Conservation (phyloP, 2,888 invertebrate genomes). For the Tillus elongatus region DNA sequence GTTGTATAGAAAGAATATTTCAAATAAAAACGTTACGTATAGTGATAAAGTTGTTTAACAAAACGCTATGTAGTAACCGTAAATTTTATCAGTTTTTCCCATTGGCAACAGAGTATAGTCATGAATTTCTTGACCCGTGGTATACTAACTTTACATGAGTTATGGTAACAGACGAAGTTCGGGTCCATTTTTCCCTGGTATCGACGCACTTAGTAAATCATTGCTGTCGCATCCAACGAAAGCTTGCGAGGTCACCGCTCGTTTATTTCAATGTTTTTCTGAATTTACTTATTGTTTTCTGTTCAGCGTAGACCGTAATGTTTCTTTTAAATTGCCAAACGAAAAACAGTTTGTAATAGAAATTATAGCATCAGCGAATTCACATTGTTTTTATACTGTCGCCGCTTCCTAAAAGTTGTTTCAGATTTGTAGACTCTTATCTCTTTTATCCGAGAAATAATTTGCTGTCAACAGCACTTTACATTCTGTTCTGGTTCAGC, state of each 20-base stretch:
- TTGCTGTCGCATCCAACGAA: slow-evolving; percentile 21
- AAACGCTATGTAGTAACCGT: slow-evolving; percentile 8
- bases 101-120: background rate
- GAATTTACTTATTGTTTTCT: slow-evolving; percentile 28
- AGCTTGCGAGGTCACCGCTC: slow-evolving; percentile 20
- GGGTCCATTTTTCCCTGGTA: slow-evolving; percentile 19
- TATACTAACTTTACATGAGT: slow-evolving; percentile 16
- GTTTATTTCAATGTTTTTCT: slow-evolving; percentile 26
- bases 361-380: slow-evolving; percentile 3
- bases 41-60: slow-evolving; percentile 16
- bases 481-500: slow-evolving; percentile 9
- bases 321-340: slow-evolving; percentile 21
- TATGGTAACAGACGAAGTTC: slow-evolving; percentile 14
- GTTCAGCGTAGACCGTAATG: slow-evolving; percentile 18
- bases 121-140: slow-evolving; percentile 17
- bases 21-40: too few species aligned
- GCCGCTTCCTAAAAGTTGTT: slow-evolving; percentile 16
- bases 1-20: too few species aligned
- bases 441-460: slow-evolving; percentile 14
- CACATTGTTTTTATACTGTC: slow-evolving; percentile 1
- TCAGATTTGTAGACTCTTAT: slow-evolving; percentile 11
- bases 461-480: slow-evolving; percentile 7
- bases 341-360: slow-evolving; percentile 3
- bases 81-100: background rate
- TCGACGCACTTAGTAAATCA: slow-evolving; percentile 26